Conservation (phyloP, 2,113 vertebrate genomes). For the Notarius quadriscutis region DNA sequence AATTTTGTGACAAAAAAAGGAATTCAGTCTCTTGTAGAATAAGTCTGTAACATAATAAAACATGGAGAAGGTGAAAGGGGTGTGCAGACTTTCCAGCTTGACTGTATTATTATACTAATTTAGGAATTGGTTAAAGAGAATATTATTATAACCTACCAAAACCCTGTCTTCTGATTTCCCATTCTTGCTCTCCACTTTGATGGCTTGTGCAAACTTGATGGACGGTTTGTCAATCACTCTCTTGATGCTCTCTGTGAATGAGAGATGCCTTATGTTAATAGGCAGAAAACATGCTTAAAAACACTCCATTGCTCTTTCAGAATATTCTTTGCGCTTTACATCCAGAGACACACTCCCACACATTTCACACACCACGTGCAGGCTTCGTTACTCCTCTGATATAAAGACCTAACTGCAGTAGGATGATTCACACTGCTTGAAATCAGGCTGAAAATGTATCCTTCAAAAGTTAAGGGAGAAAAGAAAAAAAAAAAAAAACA, state of each 20-base stretch:
- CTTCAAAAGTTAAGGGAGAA: neutral
- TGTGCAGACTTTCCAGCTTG: no score
- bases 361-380: slow-evolving; percentile 31
- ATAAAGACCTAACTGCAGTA: slow-evolving; percentile 6
- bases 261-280: slow-evolving; percentile 30
- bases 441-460: neutral
- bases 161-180: slow-evolving; percentile 75
- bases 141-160: slow-evolving; percentile 64
- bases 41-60: no score
- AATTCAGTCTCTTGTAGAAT: no score
- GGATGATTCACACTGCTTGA: slow-evolving; percentile 3
- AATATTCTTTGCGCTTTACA: slow-evolving; percentile 24
- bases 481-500: neutral
- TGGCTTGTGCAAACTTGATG: slow-evolving; percentile 72
- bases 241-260: slow-evolving; percentile 75
- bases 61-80: no score
- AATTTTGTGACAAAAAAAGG: no score
- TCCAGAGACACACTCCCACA: slow-evolving; percentile 47
- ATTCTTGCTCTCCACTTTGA: slow-evolving; percentile 73
- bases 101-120: neutral
- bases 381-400: neutral
- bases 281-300: neutral
- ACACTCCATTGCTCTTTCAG: slow-evolving; percentile 37
- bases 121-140: neutral
- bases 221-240: slow-evolving; percentile 75